A percentile compares a stretch with the other conserved stretches of the same genome.
phyloP scores from a whole-genome alignment of 2,888 invertebrate species.

The Mystacides longicornis region DNA sequence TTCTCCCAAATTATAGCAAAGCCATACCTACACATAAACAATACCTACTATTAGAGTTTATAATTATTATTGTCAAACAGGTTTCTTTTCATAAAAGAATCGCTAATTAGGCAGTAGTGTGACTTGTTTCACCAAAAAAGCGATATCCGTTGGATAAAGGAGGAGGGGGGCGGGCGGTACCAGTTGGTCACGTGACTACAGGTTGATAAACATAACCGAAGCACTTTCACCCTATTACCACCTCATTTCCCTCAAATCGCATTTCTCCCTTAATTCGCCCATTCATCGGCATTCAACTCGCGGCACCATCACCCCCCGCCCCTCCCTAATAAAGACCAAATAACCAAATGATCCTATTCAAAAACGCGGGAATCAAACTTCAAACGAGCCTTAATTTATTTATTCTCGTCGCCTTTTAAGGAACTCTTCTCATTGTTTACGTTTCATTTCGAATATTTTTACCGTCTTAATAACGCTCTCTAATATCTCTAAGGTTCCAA shows the following conservation, averaged over 20 bases:
- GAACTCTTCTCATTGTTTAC: conserved; percentile 22
- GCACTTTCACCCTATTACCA: conserved; percentile 13
- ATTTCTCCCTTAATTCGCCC: conserved; percentile 24
- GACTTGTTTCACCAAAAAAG: too few relatives aligned
- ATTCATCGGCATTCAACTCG: conserved; percentile 24
- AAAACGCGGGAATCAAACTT: conserved; percentile 24
- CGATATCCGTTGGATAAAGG: too few relatives aligned
- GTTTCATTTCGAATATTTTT: conserved; percentile 17
- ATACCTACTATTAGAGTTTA: too few relatives aligned
- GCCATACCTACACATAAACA: too few relatives aligned
- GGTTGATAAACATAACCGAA: conserved; percentile 12
- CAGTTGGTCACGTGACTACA: not conserved
- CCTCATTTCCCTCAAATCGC: conserved; percentile 25
- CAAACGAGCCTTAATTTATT: conserved; percentile 26
- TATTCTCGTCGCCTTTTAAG: conserved; percentile 25
- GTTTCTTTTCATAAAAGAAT: too few relatives aligned
- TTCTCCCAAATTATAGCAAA: too few relatives aligned
- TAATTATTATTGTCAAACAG: too few relatives aligned
- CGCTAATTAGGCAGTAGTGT: too few relatives aligned
- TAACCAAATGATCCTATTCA: conserved; percentile 26
- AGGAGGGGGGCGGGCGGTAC: too few relatives aligned
- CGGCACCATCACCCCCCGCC: not conserved
- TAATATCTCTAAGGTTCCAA: too few relatives aligned
- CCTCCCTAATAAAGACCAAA: conserved; percentile 9
- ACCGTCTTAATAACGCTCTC: too few relatives aligned